Evolutionary conservation across 2,113 vertebrate genomes (phyloP).

Genomic region (Pteronura brasiliensis): DNA sequence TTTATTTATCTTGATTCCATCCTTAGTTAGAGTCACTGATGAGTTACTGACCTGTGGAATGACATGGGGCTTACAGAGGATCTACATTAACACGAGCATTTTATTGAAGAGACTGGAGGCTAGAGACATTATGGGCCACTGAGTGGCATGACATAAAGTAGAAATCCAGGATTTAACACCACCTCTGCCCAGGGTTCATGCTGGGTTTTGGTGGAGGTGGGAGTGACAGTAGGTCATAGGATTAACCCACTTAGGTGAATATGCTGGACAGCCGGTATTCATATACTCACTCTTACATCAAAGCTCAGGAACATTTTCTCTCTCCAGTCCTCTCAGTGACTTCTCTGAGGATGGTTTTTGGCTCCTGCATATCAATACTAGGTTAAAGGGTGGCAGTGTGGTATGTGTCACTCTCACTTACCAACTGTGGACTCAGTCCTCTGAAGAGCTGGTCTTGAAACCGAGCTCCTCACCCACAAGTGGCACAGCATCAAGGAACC

Average conservation of each 20-base stretch:
- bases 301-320: not conserved
- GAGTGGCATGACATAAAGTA: not conserved
- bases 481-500: rapidly evolving
- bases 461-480: not conserved
- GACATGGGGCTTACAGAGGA: too few species aligned
- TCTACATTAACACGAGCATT: too few species aligned
- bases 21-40: not conserved
- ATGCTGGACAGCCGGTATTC: too few species aligned
- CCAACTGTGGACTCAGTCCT: not conserved
- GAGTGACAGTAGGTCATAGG: not conserved
- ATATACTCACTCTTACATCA: not conserved
- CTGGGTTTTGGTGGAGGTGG: not conserved
- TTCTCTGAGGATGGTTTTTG: too few species aligned
- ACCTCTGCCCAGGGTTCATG: not conserved
- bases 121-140: not conserved
- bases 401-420: too few species aligned
- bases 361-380: not conserved
- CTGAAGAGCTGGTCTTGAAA: not conserved
- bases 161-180: not conserved
- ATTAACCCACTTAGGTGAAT: not conserved
- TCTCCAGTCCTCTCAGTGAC: too few species aligned
- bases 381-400: too few species aligned
- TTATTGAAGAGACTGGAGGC: too few species aligned
- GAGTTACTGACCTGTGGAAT: too few species aligned
- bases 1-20: not conserved